Evolutionary conservation across 1,140 invertebrate genomes (phyloP).

Genomic region (Colletes latitarsis): DNA sequence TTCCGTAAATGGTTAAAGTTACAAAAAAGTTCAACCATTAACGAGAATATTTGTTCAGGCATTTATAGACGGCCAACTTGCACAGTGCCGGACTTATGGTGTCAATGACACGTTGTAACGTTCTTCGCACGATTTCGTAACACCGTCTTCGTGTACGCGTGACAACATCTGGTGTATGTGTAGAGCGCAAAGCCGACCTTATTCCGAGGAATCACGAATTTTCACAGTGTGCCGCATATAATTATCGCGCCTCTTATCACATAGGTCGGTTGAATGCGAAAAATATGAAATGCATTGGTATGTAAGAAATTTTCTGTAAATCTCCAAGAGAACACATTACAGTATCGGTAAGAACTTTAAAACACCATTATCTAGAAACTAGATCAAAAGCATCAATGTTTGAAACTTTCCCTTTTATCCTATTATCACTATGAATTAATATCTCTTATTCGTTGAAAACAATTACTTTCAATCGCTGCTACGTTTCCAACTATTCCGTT

Average conservation of each 20-base stretch:
- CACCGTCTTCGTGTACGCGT: conserved; percentile 27
- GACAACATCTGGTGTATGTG: conserved; percentile 59
- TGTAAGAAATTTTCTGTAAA: not conserved
- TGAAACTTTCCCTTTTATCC: not conserved
- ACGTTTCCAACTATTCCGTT: conserved; percentile 11
- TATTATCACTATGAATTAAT: conserved; percentile 6
- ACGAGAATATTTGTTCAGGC: too few species aligned
- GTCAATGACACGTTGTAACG: not conserved
- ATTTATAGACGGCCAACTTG: too few species aligned
- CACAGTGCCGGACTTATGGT: too few species aligned
- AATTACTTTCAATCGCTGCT: conserved; percentile 48
- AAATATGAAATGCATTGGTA: not conserved
- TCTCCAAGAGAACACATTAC: conserved; percentile 19
- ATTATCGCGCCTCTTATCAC: not conserved
- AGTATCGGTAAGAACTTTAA: not conserved
- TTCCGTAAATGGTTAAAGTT: too few species aligned
- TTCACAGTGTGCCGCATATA: not conserved
- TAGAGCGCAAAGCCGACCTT: conserved; percentile 44
- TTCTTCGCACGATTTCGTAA: conserved; percentile 33
- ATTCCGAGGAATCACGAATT: conserved; percentile 58
- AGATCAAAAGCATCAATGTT: not conserved
- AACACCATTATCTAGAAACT: conserved; percentile 4
- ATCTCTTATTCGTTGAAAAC: conserved; percentile 15
- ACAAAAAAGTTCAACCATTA: too few species aligned
- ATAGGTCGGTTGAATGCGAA: not conserved